These are phyloP conservation scores for Pharmacophagus antenor DNA, from an alignment of 2,888 invertebrate species.

Conservation along the genomic window DNA sequence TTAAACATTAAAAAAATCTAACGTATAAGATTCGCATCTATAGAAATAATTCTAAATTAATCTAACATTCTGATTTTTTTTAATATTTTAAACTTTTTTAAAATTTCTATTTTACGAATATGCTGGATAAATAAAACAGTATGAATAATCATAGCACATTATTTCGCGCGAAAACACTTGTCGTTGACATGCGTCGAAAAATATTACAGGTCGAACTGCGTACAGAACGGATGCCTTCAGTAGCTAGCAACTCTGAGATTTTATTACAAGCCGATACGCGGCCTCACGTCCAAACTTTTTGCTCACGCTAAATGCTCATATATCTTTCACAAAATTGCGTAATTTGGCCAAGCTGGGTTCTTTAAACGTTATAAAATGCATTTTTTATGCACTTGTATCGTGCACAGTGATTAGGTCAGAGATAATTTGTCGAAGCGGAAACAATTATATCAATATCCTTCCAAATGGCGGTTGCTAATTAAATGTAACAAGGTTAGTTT, in stretches of 20 bases:
- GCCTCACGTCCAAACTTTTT: conserved; percentile 59
- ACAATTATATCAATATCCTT: conserved; percentile 41
- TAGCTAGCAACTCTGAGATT: conserved; percentile 44
- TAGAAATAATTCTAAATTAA: too few species aligned
- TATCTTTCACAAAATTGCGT: conserved; percentile 65
- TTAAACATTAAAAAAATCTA: not conserved
- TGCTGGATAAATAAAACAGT: not conserved
- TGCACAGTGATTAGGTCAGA: conserved; percentile 14
- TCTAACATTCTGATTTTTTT: not conserved
- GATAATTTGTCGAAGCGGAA: conserved; percentile 46
- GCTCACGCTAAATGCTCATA: conserved; percentile 55
- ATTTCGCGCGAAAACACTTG: conserved; percentile 25
- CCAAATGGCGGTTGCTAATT: conserved; percentile 28
- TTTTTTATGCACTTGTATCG: conserved; percentile 39
- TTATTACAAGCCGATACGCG: conserved; percentile 47
- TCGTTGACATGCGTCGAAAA: conserved; percentile 27
- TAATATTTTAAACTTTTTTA: not conserved
- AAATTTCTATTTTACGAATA: not conserved
- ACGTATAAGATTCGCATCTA: too few species aligned
- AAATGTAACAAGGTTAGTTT: conserved; percentile 34
- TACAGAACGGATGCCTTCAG: conserved; percentile 21
- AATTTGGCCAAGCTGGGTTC: conserved; percentile 48
- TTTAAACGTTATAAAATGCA: conserved; percentile 45
- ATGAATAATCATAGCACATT: not conserved
- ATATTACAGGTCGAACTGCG: conserved; percentile 18